Evolutionary conservation across 2,797 vertebrate species (phyloP).

Genomic region (Artibeus jamaicensis): DNA sequence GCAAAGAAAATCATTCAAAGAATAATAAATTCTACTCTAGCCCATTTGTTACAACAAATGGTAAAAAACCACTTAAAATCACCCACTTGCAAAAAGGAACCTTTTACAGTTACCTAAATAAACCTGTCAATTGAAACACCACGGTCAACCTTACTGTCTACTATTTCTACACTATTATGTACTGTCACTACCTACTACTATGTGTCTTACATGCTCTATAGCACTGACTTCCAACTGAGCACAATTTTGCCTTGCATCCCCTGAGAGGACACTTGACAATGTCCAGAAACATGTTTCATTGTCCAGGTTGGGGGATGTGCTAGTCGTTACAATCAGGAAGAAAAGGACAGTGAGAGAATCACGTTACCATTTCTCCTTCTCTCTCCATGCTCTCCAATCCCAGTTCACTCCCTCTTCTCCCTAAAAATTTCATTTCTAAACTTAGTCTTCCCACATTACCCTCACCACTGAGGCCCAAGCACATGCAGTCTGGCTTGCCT

Average conservation of each 20-base stretch:
- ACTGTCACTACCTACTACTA: background rate
- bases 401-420: background rate
- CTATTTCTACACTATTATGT: background rate
- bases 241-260: background rate
- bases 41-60: background rate
- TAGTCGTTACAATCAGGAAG: background rate
- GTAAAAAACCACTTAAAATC: background rate
- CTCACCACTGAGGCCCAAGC: background rate
- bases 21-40: background rate
- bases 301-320: fast-evolving
- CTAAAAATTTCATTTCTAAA: background rate
- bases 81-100: background rate
- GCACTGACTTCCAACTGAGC: background rate
- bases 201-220: background rate
- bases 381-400: background rate
- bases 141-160: background rate
- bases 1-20: conserved; percentile 3
- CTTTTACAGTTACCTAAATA: background rate
- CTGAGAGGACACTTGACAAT: background rate
- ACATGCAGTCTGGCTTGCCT: background rate
- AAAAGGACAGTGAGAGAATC: background rate
- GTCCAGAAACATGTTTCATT: background rate
- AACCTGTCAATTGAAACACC: background rate
- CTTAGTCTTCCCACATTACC: background rate
- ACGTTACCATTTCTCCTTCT: background rate